Conservation (phyloP, 1,140 invertebrate species). For the Neuroterus valhalla region DNA sequence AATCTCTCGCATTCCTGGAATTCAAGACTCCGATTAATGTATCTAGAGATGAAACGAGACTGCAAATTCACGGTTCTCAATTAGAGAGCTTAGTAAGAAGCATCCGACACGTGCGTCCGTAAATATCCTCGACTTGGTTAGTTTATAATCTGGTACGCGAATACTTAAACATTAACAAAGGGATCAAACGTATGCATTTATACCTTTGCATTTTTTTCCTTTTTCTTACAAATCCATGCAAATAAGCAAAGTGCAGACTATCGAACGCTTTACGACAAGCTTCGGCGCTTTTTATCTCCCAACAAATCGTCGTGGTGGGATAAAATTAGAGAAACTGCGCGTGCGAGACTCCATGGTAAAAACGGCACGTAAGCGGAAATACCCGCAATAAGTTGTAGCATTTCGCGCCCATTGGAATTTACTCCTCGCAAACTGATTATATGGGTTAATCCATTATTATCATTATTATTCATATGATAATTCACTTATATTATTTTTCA, state of each 20-base stretch:
- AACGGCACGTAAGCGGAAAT: neutral
- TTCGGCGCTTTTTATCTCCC: constrained; percentile 42
- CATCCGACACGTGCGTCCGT: constrained; percentile 55
- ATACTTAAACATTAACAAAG: constrained; percentile 56
- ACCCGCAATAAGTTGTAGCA: too few species aligned
- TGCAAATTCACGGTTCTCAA: constrained; percentile 51
- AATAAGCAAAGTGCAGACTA: constrained; percentile 38
- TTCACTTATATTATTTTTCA: too few species aligned
- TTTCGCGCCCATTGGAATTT: too few species aligned
- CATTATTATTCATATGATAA: too few species aligned
- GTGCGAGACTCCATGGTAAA: neutral
- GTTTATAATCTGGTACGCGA: constrained; percentile 54
- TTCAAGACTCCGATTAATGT: constrained; percentile 24
- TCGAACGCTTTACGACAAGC: constrained; percentile 39
- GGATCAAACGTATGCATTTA: constrained; percentile 47
- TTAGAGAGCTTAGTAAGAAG: constrained; percentile 51
- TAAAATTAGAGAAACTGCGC: constrained; percentile 38
- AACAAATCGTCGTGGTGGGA: constrained; percentile 41
- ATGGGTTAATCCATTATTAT: too few species aligned
- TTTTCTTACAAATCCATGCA: constrained; percentile 29
- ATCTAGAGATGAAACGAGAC: constrained; percentile 26
- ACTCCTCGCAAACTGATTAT: too few species aligned
- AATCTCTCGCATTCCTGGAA: constrained; percentile 15
- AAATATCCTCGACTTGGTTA: constrained; percentile 53
- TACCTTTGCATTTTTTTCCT: constrained; percentile 32